Evolutionary conservation across 2,797 vertebrate species (phyloP).

Genomic region (Platyrinchus mystaceus): DNA sequence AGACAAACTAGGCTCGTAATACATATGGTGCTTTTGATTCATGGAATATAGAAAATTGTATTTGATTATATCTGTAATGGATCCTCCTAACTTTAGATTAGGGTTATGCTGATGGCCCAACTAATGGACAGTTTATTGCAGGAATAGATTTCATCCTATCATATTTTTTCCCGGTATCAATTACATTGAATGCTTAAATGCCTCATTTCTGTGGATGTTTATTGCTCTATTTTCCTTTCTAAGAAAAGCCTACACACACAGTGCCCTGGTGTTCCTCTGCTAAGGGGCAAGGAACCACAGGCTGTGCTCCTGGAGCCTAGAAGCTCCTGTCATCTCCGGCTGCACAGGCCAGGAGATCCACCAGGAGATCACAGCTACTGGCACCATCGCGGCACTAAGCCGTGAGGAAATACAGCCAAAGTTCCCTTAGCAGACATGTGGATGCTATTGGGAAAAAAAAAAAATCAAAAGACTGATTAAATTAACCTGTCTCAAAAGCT

Average conservation of each 20-base stretch:
- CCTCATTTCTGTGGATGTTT: constrained; percentile 66
- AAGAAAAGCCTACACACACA: neutral
- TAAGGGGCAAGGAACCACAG: neutral
- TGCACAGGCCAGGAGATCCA: neutral
- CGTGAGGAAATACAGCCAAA: neutral
- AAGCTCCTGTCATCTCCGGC: neutral
- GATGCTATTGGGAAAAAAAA: neutral
- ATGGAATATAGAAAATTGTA: constrained; percentile 61
- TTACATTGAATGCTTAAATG: constrained; percentile 70
- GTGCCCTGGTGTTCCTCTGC: neutral
- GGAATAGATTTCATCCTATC: constrained; percentile 55
- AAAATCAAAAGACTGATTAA: constrained; percentile 43
- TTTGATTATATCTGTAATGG: constrained; percentile 70
- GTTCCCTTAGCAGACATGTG: neutral
- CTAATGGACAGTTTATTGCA: constrained; percentile 60
- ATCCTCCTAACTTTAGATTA: constrained; percentile 68
- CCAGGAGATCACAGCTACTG: neutral
- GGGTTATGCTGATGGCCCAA: constrained; percentile 46
- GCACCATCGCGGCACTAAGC: neutral
- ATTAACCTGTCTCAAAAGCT: constrained; percentile 58
- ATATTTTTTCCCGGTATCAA: constrained; percentile 63
- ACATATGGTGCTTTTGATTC: constrained; percentile 56
- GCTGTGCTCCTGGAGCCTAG: neutral
- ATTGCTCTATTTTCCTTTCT: constrained; percentile 65
- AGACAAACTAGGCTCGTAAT: constrained; percentile 53